A percentile compares a stretch with the other conserved stretches of the same genome.
Evolutionary conservation across 2,113 vertebrate species (phyloP).

Genomic region (Pachypanchax playfairii): DNA sequence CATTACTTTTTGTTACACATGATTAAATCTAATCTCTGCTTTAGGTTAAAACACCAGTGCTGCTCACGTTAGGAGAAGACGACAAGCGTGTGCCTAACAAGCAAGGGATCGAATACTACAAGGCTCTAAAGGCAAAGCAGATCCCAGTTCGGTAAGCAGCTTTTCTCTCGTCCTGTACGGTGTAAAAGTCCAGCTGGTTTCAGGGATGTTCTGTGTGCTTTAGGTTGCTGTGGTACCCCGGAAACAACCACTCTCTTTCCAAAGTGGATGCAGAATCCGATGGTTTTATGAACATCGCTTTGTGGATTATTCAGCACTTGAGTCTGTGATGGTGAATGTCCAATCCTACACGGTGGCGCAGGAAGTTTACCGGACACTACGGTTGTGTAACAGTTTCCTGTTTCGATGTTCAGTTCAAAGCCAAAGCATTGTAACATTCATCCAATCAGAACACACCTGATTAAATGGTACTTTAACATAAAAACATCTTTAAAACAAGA

Average conservation of each 20-base stretch:
- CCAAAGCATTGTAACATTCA: constrained; percentile 46
- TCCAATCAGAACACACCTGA: constrained; percentile 14
- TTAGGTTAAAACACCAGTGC: constrained; percentile 88
- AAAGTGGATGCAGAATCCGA: constrained; percentile 93
- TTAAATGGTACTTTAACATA: constrained; percentile 9
- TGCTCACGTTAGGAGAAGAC: constrained; percentile 89
- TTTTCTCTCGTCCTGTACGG: not conserved
- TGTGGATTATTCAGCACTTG: constrained; percentile 89
- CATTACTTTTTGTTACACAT: constrained; percentile 1
- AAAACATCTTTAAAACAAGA: not conserved
- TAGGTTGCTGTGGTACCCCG: constrained; percentile 92
- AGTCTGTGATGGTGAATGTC: constrained; percentile 53
- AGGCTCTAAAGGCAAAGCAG: constrained; percentile 84
- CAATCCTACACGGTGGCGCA: not conserved
- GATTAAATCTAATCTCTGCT: not conserved
- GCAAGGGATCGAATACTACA: constrained; percentile 94
- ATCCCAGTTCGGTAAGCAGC: constrained; percentile 85
- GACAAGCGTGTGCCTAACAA: constrained; percentile 90
- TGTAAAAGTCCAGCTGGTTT: not conserved
- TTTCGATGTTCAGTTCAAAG: constrained; percentile 43
- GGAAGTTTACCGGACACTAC: constrained; percentile 6
- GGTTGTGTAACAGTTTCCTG: constrained; percentile 1
- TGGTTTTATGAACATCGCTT: constrained; percentile 88
- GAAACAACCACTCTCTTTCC: constrained; percentile 88
- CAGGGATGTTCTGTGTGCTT: constrained; percentile 17